Conservation (phyloP, 2,113 vertebrate species). For the Microtus oregoni region DNA sequence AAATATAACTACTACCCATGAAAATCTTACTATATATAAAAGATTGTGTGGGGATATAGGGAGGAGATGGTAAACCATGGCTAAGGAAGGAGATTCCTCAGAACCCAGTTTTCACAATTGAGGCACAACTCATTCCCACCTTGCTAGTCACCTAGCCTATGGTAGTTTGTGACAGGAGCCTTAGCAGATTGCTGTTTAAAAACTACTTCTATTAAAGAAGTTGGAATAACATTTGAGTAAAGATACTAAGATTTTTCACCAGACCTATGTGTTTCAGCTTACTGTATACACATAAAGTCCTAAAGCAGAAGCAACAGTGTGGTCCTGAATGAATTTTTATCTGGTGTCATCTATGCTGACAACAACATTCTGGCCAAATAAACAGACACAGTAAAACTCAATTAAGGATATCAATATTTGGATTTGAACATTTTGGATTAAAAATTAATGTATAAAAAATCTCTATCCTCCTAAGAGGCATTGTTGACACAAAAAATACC, state of each 20-base stretch:
- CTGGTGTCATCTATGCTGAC: constrained; percentile 75
- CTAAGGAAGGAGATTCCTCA: neutral
- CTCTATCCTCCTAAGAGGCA: constrained; percentile 72
- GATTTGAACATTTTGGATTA: constrained; percentile 83
- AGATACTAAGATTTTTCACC: constrained; percentile 23
- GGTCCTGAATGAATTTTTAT: constrained; percentile 64
- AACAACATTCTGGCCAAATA: constrained; percentile 78
- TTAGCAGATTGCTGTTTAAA: constrained; percentile 4
- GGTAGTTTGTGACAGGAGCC: neutral
- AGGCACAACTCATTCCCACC: neutral
- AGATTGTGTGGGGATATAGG: neutral
- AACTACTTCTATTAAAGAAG: constrained; percentile 39
- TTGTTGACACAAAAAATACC: constrained; percentile 84
- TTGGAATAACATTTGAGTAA: constrained; percentile 35
- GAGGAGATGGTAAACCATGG: neutral
- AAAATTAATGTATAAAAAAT: constrained; percentile 82
- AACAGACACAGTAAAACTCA: constrained; percentile 77
- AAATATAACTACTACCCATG: neutral
- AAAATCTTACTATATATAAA: neutral
- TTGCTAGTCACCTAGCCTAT: neutral
- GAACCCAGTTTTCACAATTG: neutral
- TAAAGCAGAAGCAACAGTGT: constrained; percentile 44
- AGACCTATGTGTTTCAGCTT: neutral
- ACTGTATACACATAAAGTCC: constrained; percentile 26
- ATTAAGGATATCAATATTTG: constrained; percentile 83